phyloP scores from a whole-genome alignment of 2,113 vertebrate species.

The Egretta garzetta region DNA sequence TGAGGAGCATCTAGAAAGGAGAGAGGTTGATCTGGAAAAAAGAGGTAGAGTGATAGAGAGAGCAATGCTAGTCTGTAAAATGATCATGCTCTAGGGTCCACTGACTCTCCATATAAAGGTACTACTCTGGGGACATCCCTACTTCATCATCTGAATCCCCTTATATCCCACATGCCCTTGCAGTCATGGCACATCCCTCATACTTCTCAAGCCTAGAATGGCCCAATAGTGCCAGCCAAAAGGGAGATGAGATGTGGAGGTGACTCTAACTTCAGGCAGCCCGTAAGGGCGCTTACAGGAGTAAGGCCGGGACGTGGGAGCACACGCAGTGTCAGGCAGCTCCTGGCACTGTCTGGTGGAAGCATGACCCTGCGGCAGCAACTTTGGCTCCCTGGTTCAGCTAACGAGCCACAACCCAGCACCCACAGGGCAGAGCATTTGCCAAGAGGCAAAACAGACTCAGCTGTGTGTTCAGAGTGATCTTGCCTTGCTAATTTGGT shows the following conservation, averaged over 20 bases:
- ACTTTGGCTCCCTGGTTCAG: not conserved
- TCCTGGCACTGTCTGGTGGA: not conserved
- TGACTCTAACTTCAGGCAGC: not conserved
- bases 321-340: not conserved
- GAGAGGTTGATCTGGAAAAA: not conserved
- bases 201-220: not conserved
- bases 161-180: not conserved
- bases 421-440: not conserved
- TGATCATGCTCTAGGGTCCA: not conserved
- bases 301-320: not conserved
- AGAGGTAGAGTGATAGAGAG: not conserved
- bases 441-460: not conserved
- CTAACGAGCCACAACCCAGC: not conserved
- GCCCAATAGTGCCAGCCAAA: not conserved
- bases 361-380: too few relatives aligned
- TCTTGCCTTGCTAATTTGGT: not conserved
- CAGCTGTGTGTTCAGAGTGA: not conserved
- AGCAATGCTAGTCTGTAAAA: not conserved
- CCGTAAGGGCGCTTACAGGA: not conserved
- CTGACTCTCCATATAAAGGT: not conserved
- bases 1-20: not conserved
- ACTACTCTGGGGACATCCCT: not conserved
- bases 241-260: not conserved
- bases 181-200: accelerated
- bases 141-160: not conserved